Evolutionary conservation across 2,113 vertebrate species (phyloP), one percentile per base, ranked within the genome.

Genomic region (Austrofundulus limnaeus): DNA sequence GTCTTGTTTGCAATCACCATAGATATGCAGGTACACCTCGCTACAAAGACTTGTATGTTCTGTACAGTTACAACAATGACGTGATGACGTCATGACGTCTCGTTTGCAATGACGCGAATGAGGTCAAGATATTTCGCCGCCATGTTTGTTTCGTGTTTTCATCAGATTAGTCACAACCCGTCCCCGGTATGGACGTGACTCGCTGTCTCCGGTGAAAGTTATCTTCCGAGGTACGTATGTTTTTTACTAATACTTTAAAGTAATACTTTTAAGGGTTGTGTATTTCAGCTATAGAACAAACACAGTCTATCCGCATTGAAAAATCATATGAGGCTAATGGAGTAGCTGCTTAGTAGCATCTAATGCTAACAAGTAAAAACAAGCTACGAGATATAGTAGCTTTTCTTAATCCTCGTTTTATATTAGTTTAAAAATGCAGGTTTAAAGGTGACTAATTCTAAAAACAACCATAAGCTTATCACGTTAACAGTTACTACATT

Each of bases 291-390:
- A 61, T 53, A 46, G 56, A 57, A 28, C 20, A 15, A 42, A 6
- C 15, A 19, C 2, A 13, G 10, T 9, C 28, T 5, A 2, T 34
- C n/a, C 4, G 69, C 46, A 23, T 55, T 70, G 61, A 58, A 31
- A 19, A 66, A n/a, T n/a, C 47, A 57, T 57, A 59, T 9, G 47
- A 47, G n/a, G 72, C 78, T 72, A 62, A 72, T 60, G 75, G 23
- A 1, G 1, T 19, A 16, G 10, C 25, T 16, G 66, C 31, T 52
- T 43, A 38, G 17, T 14, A 12, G 21, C 14, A 38, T 25, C 61
- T 56, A 52, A 71, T 53, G 62, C 71, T 66, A 56, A 45, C 11
- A 51, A n/a, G n/a, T n/a, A n/a, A n/a, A n/a, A n/a, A n/a, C n/a
- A n/a, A n/a, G n/a, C n/a, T n/a, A n/a, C n/a, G n/a, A n/a, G n/a